Evolutionary conservation across 2,797 vertebrate species (phyloP).

Genomic region (Spinibarbus caldwelli): DNA sequence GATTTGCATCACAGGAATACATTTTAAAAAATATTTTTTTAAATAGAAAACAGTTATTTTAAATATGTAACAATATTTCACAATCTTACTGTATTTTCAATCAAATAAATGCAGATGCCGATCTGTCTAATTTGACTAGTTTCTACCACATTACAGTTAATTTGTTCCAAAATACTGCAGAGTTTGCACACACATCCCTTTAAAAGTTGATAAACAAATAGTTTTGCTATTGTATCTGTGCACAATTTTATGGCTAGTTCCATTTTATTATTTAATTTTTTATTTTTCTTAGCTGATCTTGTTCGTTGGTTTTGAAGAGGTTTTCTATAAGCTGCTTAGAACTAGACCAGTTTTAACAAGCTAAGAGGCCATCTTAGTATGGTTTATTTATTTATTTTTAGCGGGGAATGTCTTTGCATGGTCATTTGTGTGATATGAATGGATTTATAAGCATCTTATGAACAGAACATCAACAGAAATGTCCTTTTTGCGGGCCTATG

Average conservation of each 20-base stretch:
- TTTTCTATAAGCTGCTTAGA: background rate
- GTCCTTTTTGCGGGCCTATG: too few relatives aligned
- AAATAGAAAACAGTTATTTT: background rate
- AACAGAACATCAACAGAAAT: background rate
- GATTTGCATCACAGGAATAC: too few relatives aligned
- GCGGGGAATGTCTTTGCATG: background rate
- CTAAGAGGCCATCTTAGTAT: background rate
- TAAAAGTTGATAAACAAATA: background rate
- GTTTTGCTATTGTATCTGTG: too few relatives aligned
- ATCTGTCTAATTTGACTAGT: background rate
- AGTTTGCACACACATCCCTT: background rate
- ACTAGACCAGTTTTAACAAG: background rate
- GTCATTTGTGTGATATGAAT: background rate
- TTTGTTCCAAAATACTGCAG: background rate
- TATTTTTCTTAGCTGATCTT: background rate
- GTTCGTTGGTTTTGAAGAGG: background rate
- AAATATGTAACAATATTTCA: background rate
- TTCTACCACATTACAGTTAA: background rate
- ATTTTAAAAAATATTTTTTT: too few relatives aligned
- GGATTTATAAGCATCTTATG: background rate
- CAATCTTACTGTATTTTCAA: background rate
- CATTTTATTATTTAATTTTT: background rate
- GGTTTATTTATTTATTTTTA: background rate
- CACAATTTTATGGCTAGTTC: too few relatives aligned
- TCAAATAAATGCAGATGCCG: too few relatives aligned